Base-by-base conservation (phyloP, 2,113 vertebrate genomes). In the Forbesichthys papilliferus region DNA sequence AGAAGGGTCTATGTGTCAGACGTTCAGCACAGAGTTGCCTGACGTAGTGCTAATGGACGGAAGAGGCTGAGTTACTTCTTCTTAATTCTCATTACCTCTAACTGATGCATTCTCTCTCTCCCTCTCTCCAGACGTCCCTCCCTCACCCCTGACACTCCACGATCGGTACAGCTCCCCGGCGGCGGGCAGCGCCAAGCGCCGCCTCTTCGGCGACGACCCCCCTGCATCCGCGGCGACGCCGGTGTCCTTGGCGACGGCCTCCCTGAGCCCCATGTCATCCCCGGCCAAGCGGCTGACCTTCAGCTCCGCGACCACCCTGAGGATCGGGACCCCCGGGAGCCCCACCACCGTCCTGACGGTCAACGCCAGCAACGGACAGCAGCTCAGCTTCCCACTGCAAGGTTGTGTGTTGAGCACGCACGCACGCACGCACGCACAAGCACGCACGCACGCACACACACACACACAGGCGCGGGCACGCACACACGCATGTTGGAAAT, bases 111-210 rank as follows among this genome's bases (percentile, higher is more conserved):
- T 53, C 12, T 53, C 1, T 3, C 0, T 18, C 1, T 49, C 18
- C 46, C 13, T 48, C 11, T 61, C 48, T 54, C 51, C 81, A 98
- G 97, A 97, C 46, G 8, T 91, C 27, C 96, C 94, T 46, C 90
- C 93, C 0, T 92, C 93, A 0, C 93, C 96, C 0, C 90, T 98
- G 63, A 95, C 95, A 0, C 93, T 98, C 55, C 95, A 98, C 0
- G 98, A 99, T 76, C 92, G 98, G 54, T 99, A 95, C 87, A 98
- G 95, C 86, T 99, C 98, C 48, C 98, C 98, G 4, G 82, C 93
- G 0, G 98, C 98, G 0, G 98, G 98, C 60, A 97, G 95, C 61
- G 98, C 96, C 0, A 99, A 97, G 67, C 94, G 97, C 1, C 95
- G 96, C 54, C 95, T 99, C 14, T 99, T 99, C 57, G 96, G 94